Base-by-base conservation (phyloP, 1,140 invertebrate species). In the Eurosta solidaginis region DNA sequence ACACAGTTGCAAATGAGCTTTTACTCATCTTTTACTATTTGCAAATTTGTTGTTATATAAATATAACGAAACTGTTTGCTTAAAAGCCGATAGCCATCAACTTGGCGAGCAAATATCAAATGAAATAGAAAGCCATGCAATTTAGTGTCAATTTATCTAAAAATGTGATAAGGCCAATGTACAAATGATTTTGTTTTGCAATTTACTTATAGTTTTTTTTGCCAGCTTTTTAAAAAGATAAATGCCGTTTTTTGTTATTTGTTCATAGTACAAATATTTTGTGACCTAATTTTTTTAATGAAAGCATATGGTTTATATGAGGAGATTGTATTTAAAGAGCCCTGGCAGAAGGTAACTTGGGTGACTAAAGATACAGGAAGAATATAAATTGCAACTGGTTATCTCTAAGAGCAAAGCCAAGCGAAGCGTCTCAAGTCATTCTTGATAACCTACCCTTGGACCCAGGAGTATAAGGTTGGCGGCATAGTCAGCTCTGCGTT, bases 51-150 rank as follows among this genome's bases (percentile, higher is more conserved):
- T 40, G 59, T 68, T 68, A 68, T 36, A 40, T 29, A n/a, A n/a
- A n/a, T n/a, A n/a, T n/a, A n/a, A n/a, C 22, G 59, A 40, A 29
- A 68, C 25, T 68, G 36, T 68, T 68, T 68, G 59, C 59, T 42
- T 68, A 40, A 36, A 17, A 40, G 59, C 59, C 59, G 59, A 68
- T 68, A 68, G 29, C 36, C 59, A 68, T 68, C 59, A 17, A 36
- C n/a, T 68, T 68, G 52, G 1, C 9, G 59, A 29, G 59, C 59
- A 68, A 68, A 68, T 12, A 68, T 20, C 59, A 42, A 68, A 68
- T 68, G 59, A 68, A 68, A 68, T 68, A 40, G 59, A 68, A 68
- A 68, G 59, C 59, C n/a, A 68, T 42, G 33, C 59, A 68, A 68
- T 68, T 68, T 68, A 40, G 27, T 68, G 59, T 68, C 59, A 68